Evolutionary conservation across 1,140 invertebrate genomes (phyloP), one percentile per base, ranked within the genome.

Genomic region (Euura saliciscinereae): DNA sequence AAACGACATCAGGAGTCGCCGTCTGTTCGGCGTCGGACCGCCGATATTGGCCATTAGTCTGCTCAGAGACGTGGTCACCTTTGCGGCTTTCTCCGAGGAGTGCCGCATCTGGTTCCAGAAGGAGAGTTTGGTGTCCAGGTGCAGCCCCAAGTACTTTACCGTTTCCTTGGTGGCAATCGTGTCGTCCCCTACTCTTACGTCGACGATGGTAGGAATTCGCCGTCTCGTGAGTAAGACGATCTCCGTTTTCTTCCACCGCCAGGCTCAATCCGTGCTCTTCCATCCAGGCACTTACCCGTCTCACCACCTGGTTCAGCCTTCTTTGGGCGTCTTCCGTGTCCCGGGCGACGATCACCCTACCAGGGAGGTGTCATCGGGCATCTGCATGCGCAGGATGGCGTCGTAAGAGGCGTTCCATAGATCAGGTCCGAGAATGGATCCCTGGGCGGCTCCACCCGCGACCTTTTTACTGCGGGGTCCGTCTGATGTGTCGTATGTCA

Each of bases 391-490:
- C 46, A 87, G 68, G 2, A 87, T 59, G 13, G 77, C 80, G 66
- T 86, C 80, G 44, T 87, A 78, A 28, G 84, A 74, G 2, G 85
- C 28, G 67, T 85, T 86, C 82, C 85, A 87, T 0, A 85, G 73
- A 4, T 73, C 45, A 0, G 85, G 81, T 0, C 84, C 83, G 2
- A 85, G 68, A 6, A 86, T 82, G 2, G 84, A 87, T 0, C 84
- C 84, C 76, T 87, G 84, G 0, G 86, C 84, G 64, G 85, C 83
- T 0, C 86, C 83, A 74, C 78, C 78, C 0, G 76, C 80, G 6
- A 78, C 70, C 0, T n/a, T 5, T 68, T 74, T 80, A 67, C 71
- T 68, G 43, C 42, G 11, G 8, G 69, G 67, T 66, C 45, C 72
- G n/a, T 42, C 46, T 28, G 28, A 28, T 2, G 46, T 51, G 6